Evolutionary conservation across 1,140 invertebrate species (phyloP), one percentile per base, ranked within the genome.

Genomic region (Muscidifurax raptorellus): DNA sequence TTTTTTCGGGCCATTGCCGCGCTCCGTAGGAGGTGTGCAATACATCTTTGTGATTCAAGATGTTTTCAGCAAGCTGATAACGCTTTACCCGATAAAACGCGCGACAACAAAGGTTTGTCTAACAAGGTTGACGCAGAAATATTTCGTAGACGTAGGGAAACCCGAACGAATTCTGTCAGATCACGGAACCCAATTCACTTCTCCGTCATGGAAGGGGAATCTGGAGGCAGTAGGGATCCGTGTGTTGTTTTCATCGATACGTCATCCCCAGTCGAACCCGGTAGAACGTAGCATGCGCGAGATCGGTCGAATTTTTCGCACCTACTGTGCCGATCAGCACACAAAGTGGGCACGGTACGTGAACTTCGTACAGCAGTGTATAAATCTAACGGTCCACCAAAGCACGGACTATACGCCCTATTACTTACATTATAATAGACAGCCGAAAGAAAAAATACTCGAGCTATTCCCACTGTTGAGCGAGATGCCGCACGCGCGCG

Each of bases 221-320:
- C 2, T 82, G 1, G 40, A 64, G 18, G 30, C 32, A 36, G 5
- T 40, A 3, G 81, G 52, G 1, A 59, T 76, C 0, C 27, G 66
- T 25, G 52, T 78, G 2, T 79, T 86, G 12, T 84, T 85, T 69
- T 88, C 88, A 0, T 88, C 89, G 1, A 6, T 85, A 88, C 25
- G 52, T 52, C 25, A 78, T 59, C 44, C 52, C 1, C 76, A 76
- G 25, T 47, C 44, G 27, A 76, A 76, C 18, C 74, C 36, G 10
- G 44, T 28, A 1, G 74, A 76, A 40, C 9, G 74, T 15, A 44
- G 52, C 1, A 82, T 82, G 80, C 69, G 80, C 10, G 80, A 82
- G 12, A 30, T 82, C 25, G 80, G 80, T 3, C n/a, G 69, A 25
- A 22, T 82, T 2, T 74, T 82, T 22, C 80, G 71, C 0, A 83